phyloP scores from a whole-genome alignment of 2,797 vertebrate genomes.

The Epinephelus malabaricus region DNA sequence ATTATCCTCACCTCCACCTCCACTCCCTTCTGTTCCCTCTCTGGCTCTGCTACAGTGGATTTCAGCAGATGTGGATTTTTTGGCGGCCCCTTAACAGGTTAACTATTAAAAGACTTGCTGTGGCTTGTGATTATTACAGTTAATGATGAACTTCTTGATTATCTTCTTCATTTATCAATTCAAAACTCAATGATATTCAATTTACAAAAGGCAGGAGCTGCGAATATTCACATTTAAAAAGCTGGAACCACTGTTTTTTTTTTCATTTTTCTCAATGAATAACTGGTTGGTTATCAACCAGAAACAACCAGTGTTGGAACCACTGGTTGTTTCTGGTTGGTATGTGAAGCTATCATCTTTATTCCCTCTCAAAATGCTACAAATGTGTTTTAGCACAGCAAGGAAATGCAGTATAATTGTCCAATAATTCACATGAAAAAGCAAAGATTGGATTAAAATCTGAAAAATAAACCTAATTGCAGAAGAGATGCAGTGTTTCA shows the following conservation, averaged over 20 bases:
- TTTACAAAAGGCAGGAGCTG: too few relatives aligned
- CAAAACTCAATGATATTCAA: not conserved
- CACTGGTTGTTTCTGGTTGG: too few relatives aligned
- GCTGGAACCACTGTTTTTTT: not conserved
- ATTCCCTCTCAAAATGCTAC: not conserved
- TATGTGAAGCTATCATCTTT: too few relatives aligned
- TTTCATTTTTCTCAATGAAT: not conserved
- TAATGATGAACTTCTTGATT: not conserved
- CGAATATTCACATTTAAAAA: not conserved
- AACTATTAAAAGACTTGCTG: not conserved
- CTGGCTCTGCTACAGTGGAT: not conserved
- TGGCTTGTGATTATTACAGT: not conserved
- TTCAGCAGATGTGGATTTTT: not conserved
- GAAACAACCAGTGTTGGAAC: too few relatives aligned
- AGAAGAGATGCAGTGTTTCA: too few relatives aligned
- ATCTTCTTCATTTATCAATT: not conserved
- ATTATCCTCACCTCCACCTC: slow-evolving; percentile 6
- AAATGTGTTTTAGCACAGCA: not conserved
- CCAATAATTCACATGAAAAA: not conserved
- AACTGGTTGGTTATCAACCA: too few relatives aligned
- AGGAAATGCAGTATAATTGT: not conserved
- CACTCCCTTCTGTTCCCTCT: not conserved
- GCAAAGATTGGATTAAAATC: not conserved
- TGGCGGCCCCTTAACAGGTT: not conserved
- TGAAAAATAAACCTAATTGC: not conserved